Evolutionary conservation across 2,113 vertebrate species (phyloP), one percentile per base, ranked within the genome.

Genomic region (Grallaria varia): DNA sequence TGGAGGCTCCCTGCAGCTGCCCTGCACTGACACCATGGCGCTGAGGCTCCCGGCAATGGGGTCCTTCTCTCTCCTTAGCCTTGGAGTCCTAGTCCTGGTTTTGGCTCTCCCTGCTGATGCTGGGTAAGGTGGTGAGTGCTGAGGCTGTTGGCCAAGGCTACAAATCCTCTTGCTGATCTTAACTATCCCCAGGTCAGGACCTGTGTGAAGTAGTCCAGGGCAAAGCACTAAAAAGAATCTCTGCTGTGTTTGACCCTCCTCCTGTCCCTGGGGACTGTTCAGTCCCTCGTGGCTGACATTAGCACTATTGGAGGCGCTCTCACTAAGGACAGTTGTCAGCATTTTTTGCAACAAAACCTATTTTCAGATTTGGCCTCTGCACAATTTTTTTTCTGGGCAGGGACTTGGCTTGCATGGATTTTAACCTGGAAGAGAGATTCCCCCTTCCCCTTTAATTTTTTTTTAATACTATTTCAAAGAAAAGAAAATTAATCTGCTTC

Each of bases 71-170:
- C 47, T 89, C 16, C 4, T 79, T 50, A 71, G 59, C 89, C 68
- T 98, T 49, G 97, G 95, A 71, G 39, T 97, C 90, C 93, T 98
- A 59, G 30, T 98, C 72, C 72, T 98, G 87, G 28, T 94, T 40
- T 81, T 90, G 84, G 75, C 77, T 89, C 68, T 97, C 19, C 94
- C 97, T 95, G 96, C 75, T 80, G 92, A 90, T 63, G 92, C 94
- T 74, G 97, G 98, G 93, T 98, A 98, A 98, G 98, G 92, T 91
- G 96, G 62, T 93, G 94, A 94, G 88, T 44, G 40, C 92, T 87
- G 50, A 96, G 85, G 44, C 94, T 95, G 20, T 95, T 96, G 87
- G 79, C 73, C 12, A 88, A 96, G 71, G 71, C 96, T 64, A 50
- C 58, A 85, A 47, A 90, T 78, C 53, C 59, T 68, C 20, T 64